Evolutionary conservation across 2,888 invertebrate genomes (phyloP).

Genomic region (Smittia sp.): DNA sequence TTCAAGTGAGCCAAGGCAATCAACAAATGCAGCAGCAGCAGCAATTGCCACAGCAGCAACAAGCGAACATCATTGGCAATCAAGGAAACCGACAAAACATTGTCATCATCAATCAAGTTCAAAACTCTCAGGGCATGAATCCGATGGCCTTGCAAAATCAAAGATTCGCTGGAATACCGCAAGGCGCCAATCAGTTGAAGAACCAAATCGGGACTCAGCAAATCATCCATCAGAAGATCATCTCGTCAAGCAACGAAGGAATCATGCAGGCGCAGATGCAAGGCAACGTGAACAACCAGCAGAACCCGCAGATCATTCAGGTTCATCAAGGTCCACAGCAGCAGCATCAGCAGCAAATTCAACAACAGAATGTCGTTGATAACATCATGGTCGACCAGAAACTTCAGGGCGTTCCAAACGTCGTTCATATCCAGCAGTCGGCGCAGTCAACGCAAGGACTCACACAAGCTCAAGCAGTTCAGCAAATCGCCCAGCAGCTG

Average conservation of each 20-base stretch:
- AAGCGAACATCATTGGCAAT: background rate
- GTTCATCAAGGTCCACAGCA: constrained; percentile 44
- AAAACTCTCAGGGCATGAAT: constrained; percentile 13
- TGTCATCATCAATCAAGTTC: constrained; percentile 32
- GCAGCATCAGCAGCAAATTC: constrained; percentile 42
- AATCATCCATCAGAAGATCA: constrained; percentile 30
- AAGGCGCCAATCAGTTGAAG: constrained; percentile 35
- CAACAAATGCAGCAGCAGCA: constrained; percentile 42
- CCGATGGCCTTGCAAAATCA: constrained; percentile 40
- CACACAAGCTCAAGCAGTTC: constrained; percentile 46
- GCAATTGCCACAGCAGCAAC: background rate
- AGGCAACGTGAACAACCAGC: constrained; percentile 44
- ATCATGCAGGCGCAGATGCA: constrained; percentile 44
- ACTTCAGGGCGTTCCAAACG: constrained; percentile 46
- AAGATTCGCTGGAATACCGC: constrained; percentile 43
- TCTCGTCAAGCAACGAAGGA: background rate
- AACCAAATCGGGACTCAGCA: constrained; percentile 18
- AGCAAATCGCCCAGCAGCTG: constrained; percentile 47
- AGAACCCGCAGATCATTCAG: constrained; percentile 37
- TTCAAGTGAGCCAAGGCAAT: constrained; percentile 39
- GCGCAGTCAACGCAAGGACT: constrained; percentile 51
- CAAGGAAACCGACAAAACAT: constrained; percentile 34
- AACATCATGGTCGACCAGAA: constrained; percentile 44
- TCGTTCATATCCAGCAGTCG: constrained; percentile 52
- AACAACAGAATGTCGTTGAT: constrained; percentile 44